Evolutionary conservation across 2,888 invertebrate species (phyloP).

Genomic region (Germaria angustata): DNA sequence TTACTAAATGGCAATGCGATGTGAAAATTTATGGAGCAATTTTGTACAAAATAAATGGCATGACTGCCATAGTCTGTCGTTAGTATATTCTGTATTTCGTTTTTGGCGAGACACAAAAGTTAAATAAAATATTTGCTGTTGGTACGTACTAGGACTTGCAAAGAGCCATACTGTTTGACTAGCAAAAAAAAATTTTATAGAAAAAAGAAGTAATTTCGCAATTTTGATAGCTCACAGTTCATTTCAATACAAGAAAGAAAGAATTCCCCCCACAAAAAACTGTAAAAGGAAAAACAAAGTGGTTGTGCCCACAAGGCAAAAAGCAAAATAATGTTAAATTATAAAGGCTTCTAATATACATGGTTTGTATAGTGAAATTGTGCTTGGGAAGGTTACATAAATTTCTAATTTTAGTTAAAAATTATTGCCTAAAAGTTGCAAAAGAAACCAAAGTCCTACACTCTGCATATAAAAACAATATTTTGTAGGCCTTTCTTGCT

Average conservation of each 20-base stretch:
- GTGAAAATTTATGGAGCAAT: constrained; percentile 70
- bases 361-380: background rate
- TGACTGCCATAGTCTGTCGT: constrained; percentile 44
- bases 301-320: constrained; percentile 37
- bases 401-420: constrained; percentile 59
- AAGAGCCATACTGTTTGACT: constrained; percentile 16
- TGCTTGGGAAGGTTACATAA: constrained; percentile 31
- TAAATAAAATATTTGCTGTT: constrained; percentile 50
- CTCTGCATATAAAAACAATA: constrained; percentile 28
- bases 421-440: constrained; percentile 39
- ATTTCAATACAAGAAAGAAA: constrained; percentile 33
- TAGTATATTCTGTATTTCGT: constrained; percentile 15
- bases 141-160: constrained; percentile 9
- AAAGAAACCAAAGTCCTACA: background rate
- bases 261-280: background rate
- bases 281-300: constrained; percentile 11
- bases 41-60: constrained; percentile 69
- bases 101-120: constrained; percentile 58
- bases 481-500: constrained; percentile 31
- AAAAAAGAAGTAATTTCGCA: constrained; percentile 41
- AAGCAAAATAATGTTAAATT: constrained; percentile 32
- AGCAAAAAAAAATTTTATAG: background rate
- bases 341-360: constrained; percentile 31
- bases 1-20: constrained; percentile 70
- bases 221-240: constrained; percentile 48